Percentiles rank a stretch among this genome's conserved stretches.
Conservation (phyloP, 2,888 invertebrate species). For the Metallyticus violacea region DNA sequence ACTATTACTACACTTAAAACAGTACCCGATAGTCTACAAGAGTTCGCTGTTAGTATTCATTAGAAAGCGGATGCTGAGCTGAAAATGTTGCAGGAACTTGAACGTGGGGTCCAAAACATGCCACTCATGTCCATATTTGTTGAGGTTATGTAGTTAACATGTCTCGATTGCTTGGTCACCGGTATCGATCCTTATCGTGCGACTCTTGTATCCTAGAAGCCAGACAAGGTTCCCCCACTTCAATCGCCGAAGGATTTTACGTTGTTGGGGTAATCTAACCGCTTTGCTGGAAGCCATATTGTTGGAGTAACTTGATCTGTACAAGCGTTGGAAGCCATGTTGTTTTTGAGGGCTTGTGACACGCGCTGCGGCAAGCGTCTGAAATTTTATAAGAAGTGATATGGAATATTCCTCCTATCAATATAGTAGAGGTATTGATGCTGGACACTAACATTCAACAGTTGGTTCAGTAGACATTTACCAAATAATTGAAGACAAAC, state of each 20-base stretch:
- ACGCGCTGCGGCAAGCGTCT: not conserved
- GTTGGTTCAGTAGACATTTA: too few species aligned
- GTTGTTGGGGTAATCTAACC: not conserved
- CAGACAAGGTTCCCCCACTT: not conserved
- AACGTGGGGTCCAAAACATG: not conserved
- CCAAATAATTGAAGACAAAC: too few species aligned
- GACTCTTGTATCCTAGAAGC: not conserved
- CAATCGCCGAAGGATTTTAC: not conserved
- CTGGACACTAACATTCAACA: too few species aligned
- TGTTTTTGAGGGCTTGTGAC: not conserved
- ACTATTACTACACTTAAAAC: too few species aligned
- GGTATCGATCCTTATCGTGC: not conserved
- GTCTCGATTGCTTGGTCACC: not conserved
- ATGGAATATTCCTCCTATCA: too few species aligned
- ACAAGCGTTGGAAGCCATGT: not conserved
- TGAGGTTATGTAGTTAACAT: too few species aligned
- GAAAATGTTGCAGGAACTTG: too few species aligned
- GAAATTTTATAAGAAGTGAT: too few species aligned
- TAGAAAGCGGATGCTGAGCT: too few species aligned
- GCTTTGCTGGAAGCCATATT: not conserved
- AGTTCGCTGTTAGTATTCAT: too few species aligned
- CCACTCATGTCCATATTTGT: not conserved
- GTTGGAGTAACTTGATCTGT: not conserved
- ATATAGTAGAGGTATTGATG: too few species aligned
- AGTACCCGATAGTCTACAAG: too few species aligned